phyloP scores from a whole-genome alignment of 2,888 invertebrate species.

The Lasioglossum calceatum region DNA sequence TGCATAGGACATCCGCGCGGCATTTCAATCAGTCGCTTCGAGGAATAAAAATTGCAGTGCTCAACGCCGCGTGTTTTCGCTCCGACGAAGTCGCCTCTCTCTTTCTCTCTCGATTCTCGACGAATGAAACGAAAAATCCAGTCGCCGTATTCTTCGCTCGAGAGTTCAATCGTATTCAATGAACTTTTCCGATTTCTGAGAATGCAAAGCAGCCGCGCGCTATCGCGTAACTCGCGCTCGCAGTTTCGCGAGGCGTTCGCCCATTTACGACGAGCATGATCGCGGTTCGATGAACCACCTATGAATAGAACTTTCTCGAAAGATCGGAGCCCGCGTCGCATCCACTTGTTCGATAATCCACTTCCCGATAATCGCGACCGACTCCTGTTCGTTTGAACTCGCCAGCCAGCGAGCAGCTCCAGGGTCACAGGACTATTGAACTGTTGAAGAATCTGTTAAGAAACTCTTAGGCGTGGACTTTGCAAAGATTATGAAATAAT shows the following conservation, averaged over 20 bases:
- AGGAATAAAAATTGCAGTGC: conserved; percentile 38
- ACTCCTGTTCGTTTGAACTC: neutral
- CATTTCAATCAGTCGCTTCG: conserved; percentile 58
- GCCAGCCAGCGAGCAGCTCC: neutral
- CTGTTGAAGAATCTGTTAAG: no score
- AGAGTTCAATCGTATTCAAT: conserved; percentile 15
- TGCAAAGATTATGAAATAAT: no score
- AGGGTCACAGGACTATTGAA: neutral
- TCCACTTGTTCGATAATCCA: neutral
- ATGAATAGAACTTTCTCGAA: conserved; percentile 22
- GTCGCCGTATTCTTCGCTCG: neutral
- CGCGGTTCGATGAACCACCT: neutral
- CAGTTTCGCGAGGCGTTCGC: neutral
- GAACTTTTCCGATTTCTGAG: conserved; percentile 11
- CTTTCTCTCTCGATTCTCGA: neutral
- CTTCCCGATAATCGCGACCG: neutral
- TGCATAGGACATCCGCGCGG: conserved; percentile 55
- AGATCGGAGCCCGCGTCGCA: neutral
- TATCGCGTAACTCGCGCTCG: neutral
- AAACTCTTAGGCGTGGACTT: no score
- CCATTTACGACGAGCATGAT: neutral
- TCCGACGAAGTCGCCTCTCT: neutral
- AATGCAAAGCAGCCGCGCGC: conserved; percentile 10
- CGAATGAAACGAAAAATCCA: neutral
- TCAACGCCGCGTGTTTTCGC: neutral